Conservation (phyloP, 2,113 vertebrate species). For the Heptranchias perlo region DNA sequence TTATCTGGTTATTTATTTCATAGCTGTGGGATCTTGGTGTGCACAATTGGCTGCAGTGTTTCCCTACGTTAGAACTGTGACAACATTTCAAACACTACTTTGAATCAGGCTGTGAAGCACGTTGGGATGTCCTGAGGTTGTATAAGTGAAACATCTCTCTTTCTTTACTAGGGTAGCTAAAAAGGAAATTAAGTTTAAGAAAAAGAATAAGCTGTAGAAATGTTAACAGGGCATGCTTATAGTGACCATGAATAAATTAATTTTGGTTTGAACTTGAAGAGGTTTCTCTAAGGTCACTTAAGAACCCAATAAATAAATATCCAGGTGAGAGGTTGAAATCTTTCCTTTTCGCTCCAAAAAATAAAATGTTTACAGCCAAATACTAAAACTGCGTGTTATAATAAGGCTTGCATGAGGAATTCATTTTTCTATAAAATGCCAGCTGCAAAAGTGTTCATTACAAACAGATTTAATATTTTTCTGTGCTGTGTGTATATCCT, state of each 20-base stretch:
- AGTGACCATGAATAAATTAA: conserved; percentile 1
- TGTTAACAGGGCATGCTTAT: background rate
- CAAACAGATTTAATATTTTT: background rate
- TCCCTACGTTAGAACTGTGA: background rate
- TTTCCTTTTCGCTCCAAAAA: background rate
- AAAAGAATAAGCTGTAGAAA: background rate
- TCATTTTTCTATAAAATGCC: background rate
- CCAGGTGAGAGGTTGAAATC: background rate
- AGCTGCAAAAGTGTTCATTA: background rate
- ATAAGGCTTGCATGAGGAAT: background rate
- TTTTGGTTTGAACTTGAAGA: background rate
- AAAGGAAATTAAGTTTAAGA: background rate
- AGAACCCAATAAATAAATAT: background rate
- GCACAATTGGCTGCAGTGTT: no score
- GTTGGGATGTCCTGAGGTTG: background rate
- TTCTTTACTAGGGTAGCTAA: background rate
- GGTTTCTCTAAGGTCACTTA: background rate
- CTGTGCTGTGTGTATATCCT: background rate
- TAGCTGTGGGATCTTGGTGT: background rate
- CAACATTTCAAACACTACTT: background rate
- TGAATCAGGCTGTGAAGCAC: no score
- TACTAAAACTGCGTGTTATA: background rate
- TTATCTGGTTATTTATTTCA: background rate
- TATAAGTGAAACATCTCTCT: background rate
- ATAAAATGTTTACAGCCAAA: background rate